Evolutionary conservation across 2,797 vertebrate species (phyloP).

Genomic region (Discoglossus pictus): DNA sequence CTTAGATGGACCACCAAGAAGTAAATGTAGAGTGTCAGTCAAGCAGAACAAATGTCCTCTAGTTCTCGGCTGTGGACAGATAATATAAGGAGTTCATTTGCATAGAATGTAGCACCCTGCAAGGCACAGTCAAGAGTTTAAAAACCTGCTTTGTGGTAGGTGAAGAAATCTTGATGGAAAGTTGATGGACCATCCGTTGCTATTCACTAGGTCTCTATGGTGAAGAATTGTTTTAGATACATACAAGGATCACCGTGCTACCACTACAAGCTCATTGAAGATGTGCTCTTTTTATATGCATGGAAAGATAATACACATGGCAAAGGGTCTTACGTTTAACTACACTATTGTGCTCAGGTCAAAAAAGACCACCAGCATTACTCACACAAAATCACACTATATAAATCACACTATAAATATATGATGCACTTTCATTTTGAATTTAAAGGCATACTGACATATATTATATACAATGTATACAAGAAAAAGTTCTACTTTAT

Average conservation of each 20-base stretch:
- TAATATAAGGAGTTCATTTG: constrained; percentile 2
- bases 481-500: no score
- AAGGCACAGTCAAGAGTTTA: not conserved
- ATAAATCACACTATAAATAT: no score
- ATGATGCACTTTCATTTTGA: no score
- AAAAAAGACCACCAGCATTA: constrained; percentile 1
- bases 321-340: not conserved
- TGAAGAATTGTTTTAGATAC: constrained; percentile 5
- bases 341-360: not conserved
- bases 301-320: constrained; percentile 1
- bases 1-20: constrained; percentile 2
- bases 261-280: constrained; percentile 2
- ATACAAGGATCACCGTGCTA: constrained; percentile 1
- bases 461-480: no score
- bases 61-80: not conserved
- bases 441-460: no score
- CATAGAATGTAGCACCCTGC: constrained; percentile 3
- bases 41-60: constrained; percentile 1
- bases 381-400: no score
- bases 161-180: constrained; percentile 5
- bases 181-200: constrained; percentile 15
- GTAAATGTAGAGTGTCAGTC: not conserved
- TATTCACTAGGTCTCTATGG: constrained; percentile 12
- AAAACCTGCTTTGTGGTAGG: constrained; percentile 26
- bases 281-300: constrained; percentile 13